Base-by-base conservation (phyloP, 2,113 vertebrate species). In the Saccopteryx leptura region DNA sequence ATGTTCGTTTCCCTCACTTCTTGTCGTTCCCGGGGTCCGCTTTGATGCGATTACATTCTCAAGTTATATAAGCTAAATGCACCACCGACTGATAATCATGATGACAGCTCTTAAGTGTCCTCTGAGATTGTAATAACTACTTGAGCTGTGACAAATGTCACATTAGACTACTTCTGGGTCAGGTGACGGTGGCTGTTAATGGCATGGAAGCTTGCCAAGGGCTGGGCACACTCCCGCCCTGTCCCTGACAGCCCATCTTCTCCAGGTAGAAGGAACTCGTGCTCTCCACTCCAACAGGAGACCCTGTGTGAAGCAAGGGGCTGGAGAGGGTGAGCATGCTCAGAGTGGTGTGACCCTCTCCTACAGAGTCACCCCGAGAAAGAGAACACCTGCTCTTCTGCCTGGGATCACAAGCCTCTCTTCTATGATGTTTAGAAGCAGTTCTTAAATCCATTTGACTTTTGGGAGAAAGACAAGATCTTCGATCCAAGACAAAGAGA, bases 401-500 rank as follows among this genome's bases (percentile, higher is more conserved):
- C 61, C 56, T 65, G 75, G 58, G 24, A 48, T 91, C 26, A 46
- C 17, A 87, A 78, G 21, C 48, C 52, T 75, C 78, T 9, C 28
- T 60, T 87, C 81, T 24, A 33, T 24, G 23, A 79, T 52, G 65
- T 88, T 84, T 46, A 69, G 39, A 91, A 94, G 88, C 10, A n/a
- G 50, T 83, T 85, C 54, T 56, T 50, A 86, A 90, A 58, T 91
- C 23, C 31, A 58, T 74, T 92, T 28, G 65, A 21, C 56, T 85
- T 69, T 71, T 61, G 26, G n/a, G 71, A 83, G 78, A 83, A 91
- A 91, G 52, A 94, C 90, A 58, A 48, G n/a, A 33, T 9, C 76
- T 89, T 79, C 52, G 60, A 13, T 39, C 26, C 15, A 79, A 94
- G 79, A 94, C 79, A 87, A 92, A 96, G 82, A 96, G 26, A 56